Conservation (phyloP, 1,140 invertebrate species). For the Anoplolepis gracilipes region DNA sequence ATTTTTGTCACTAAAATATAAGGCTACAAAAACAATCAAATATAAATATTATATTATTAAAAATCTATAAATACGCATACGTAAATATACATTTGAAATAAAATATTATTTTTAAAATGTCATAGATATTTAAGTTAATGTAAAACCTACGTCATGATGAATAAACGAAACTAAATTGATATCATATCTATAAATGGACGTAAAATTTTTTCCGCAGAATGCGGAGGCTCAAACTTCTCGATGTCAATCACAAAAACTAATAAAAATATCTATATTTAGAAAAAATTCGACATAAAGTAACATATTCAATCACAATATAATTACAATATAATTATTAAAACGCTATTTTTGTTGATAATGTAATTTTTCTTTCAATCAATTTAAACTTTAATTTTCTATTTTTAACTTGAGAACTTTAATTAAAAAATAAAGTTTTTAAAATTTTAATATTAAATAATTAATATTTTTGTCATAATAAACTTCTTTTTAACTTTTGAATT, state of each 20-base stretch:
- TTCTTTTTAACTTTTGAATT: neutral
- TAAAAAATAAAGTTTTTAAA: neutral
- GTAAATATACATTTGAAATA: neutral
- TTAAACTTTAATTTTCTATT: neutral
- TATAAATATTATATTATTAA: neutral
- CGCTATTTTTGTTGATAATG: neutral
- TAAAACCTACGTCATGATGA: constrained; percentile 1
- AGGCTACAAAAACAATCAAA: neutral
- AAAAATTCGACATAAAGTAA: constrained; percentile 7
- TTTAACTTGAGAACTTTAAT: neutral
- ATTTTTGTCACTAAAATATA: constrained; percentile 23
- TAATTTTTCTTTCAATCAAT: neutral
- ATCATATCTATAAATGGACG: neutral
- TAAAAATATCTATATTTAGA: constrained; percentile 30
- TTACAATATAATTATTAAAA: neutral
- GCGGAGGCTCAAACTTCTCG: neutral
- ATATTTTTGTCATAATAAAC: neutral
- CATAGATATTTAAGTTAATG: constrained; percentile 1
- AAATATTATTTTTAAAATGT: neutral
- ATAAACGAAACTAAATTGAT: constrained; percentile 12
- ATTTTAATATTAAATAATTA: constrained; percentile 1
- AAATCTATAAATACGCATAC: constrained; percentile 8
- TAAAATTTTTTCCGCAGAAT: neutral
- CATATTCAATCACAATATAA: neutral
- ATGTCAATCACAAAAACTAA: neutral